Conservation (phyloP, 2,888 invertebrate genomes). For the Beris morrisii region DNA sequence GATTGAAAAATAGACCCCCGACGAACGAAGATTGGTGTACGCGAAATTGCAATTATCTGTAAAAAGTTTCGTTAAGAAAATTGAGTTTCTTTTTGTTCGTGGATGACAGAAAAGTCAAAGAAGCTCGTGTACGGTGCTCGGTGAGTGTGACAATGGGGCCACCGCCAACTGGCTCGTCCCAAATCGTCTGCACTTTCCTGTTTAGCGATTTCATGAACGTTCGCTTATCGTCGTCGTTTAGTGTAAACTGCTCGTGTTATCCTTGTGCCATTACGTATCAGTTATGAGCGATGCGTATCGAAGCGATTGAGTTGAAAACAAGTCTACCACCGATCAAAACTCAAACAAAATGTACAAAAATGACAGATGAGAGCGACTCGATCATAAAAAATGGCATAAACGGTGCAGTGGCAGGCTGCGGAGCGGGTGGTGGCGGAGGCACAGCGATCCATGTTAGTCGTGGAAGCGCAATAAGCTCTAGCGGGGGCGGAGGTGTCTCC, state of each 20-base stretch:
- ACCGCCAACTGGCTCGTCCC: not conserved
- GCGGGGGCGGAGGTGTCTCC: slow-evolving; percentile 35
- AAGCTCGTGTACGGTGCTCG: no score
- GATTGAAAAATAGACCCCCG: no score
- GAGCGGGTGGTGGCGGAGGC: slow-evolving; percentile 19
- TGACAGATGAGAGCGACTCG: slow-evolving; percentile 70
- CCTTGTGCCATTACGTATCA: slow-evolving; percentile 19
- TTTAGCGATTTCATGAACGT: not conserved
- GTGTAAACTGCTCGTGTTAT: not conserved
- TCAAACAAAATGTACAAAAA: slow-evolving; percentile 72
- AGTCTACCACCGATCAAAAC: slow-evolving; percentile 51
- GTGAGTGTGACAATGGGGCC: slow-evolving; percentile 16
- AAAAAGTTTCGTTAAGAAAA: no score
- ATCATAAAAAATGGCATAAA: slow-evolving; percentile 66
- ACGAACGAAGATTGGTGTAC: no score
- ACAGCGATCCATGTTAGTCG: slow-evolving; percentile 25
- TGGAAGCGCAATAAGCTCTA: slow-evolving; percentile 36
- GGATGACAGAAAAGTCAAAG: no score
- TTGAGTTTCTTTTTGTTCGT: no score
- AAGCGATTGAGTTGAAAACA: slow-evolving; percentile 31
- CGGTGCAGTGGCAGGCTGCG: slow-evolving; percentile 52
- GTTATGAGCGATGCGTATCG: slow-evolving; percentile 36
- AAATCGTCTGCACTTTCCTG: not conserved
- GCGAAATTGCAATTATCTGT: no score
- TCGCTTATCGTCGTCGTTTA: not conserved